phyloP scores from a whole-genome alignment of 2,113 vertebrate species.

The Callorhinus ursinus region DNA sequence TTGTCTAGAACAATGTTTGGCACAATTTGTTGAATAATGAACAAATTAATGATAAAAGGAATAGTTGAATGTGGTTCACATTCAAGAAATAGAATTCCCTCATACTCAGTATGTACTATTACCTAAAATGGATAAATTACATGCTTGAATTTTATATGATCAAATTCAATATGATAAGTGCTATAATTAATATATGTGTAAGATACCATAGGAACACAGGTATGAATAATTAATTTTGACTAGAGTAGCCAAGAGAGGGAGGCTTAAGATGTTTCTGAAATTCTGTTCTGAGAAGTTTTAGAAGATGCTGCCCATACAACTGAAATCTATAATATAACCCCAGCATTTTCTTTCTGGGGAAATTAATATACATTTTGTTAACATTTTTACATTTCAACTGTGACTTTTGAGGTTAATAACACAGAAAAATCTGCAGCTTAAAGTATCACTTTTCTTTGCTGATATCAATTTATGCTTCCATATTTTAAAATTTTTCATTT shows the following conservation, averaged over 20 bases:
- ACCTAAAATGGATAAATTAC: neutral
- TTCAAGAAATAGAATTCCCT: neutral
- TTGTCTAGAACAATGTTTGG: neutral
- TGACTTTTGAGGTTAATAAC: neutral
- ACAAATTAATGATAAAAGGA: neutral
- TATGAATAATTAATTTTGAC: neutral
- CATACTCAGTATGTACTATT: neutral
- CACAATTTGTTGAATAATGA: neutral
- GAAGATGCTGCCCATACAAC: neutral
- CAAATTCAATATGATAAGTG: neutral
- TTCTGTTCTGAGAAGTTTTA: neutral
- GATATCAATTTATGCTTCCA: neutral
- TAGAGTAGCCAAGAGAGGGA: neutral
- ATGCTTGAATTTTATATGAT: neutral
- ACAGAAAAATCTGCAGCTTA: neutral
- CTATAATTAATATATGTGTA: neutral
- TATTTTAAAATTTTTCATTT: conserved; percentile 6
- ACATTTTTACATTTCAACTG: neutral
- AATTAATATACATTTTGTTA: neutral
- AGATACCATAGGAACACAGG: neutral
- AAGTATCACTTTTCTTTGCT: neutral
- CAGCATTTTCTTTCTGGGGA: conserved; percentile 5
- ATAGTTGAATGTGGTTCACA: neutral
- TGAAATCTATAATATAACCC: neutral
- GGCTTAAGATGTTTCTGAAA: neutral